Conservation (phyloP, 2,888 invertebrate genomes). For the Teleiodes luculella region DNA sequence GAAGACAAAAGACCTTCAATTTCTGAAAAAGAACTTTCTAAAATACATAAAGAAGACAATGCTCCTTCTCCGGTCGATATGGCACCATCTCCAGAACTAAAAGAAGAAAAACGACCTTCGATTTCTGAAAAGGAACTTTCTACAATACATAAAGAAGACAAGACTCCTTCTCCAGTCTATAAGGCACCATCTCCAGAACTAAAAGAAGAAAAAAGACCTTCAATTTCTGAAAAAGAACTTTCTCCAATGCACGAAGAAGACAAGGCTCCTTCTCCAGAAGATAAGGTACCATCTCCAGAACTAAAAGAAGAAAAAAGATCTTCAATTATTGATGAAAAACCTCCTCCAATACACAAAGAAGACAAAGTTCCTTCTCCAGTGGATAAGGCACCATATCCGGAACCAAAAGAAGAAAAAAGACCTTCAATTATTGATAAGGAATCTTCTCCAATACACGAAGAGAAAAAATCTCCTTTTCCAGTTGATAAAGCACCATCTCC, state of each 20-base stretch:
- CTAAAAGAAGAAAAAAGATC: no score
- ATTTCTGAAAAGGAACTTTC: constrained; percentile 13
- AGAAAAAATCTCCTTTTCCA: no score
- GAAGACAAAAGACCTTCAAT: not conserved
- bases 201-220: no score
- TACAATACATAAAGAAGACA: constrained; percentile 10
- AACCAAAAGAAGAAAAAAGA: constrained; percentile 16
- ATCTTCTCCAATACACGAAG: not conserved
- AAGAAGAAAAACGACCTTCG: no score
- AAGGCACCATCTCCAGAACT: no score
- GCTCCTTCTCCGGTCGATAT: constrained; percentile 15
- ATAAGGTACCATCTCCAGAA: no score
- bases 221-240: no score
- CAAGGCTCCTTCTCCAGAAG: constrained; percentile 1
- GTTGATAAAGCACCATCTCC: constrained; percentile 16
- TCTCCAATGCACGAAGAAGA: constrained; percentile 5
- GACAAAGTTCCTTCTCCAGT: no score
- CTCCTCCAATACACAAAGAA: no score
- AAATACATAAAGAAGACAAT: constrained; percentile 12
- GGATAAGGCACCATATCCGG: not conserved
- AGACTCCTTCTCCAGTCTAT: not conserved
- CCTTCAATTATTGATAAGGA: no score
- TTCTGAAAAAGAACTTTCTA: not conserved
- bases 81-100: constrained; percentile 8
- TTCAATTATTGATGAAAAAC: no score